These are phyloP conservation scores for Lumbricus terrestris DNA, from an alignment of 2,888 invertebrate genomes.

Conservation along the genomic window DNA sequence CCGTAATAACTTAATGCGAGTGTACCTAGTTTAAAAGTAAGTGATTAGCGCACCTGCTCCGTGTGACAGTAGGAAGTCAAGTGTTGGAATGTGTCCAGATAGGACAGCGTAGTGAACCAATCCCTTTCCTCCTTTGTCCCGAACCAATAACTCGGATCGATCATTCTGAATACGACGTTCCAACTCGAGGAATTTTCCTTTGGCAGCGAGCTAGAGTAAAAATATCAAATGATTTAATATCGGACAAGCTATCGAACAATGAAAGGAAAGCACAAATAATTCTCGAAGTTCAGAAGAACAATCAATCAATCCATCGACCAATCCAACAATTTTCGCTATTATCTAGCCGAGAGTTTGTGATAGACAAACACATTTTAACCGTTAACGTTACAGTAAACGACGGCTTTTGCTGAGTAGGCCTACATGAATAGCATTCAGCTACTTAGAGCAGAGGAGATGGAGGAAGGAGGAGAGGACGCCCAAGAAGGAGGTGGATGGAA, in stretches of 20 bases:
- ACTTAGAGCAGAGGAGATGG: too few species aligned
- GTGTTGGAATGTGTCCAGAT: conserved; percentile 73
- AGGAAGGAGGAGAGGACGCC: too few species aligned
- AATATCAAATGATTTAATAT: background rate
- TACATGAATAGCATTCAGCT: too few species aligned
- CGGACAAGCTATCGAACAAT: background rate
- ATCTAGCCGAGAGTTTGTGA: too few species aligned
- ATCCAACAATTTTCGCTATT: too few species aligned
- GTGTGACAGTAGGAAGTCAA: conserved; percentile 73
- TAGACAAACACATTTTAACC: background rate
- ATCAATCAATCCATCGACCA: too few species aligned
- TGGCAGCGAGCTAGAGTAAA: conserved; percentile 75
- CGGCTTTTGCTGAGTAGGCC: background rate
- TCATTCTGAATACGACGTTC: conserved; percentile 74
- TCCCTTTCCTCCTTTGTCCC: conserved; percentile 74
- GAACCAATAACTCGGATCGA: conserved; percentile 70
- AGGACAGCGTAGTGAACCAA: conserved; percentile 80
- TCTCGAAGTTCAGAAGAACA: background rate
- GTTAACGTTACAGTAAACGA: background rate
- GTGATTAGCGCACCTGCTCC: conserved; percentile 68
- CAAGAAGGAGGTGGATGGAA: too few species aligned
- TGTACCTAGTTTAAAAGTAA: background rate
- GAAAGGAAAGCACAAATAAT: background rate
- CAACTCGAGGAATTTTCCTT: conserved; percentile 79
- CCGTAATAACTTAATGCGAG: background rate